A percentile compares a stretch with the other conserved stretches of the same genome.
phyloP scores from a whole-genome alignment of 37 sponge, comb jelly and placozoan species.

The Theonella swinhoei region DNA sequence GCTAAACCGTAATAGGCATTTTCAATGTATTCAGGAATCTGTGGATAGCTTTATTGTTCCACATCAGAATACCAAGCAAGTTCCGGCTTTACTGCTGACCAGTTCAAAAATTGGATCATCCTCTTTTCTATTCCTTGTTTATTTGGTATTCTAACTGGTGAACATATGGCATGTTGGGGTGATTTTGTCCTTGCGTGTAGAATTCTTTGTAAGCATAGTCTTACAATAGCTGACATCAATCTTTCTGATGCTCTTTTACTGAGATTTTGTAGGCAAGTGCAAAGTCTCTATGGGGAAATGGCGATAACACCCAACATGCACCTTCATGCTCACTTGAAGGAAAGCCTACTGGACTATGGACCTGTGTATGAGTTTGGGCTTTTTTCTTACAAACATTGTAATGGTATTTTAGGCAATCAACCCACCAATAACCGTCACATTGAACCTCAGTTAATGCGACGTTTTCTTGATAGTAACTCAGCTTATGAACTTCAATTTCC shows the following conservation, averaged over 20 bases:
- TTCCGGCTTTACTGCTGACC: conserved; percentile 58
- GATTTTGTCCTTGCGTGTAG: conserved; percentile 59
- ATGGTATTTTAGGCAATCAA: conserved; percentile 37
- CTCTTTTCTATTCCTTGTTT: conserved; percentile 39
- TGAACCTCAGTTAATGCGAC: conserved; percentile 8
- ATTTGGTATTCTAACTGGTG: conserved; percentile 25
- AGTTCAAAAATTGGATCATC: conserved; percentile 58
- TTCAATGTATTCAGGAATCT: neutral
- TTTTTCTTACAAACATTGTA: conserved; percentile 47
- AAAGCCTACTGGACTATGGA: conserved; percentile 39
- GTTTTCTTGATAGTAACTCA: neutral
- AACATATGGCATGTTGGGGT: conserved; percentile 55
- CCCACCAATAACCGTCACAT: conserved; percentile 35
- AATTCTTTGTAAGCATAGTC: conserved; percentile 12
- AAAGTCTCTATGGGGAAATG: conserved; percentile 25
- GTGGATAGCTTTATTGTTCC: conserved; percentile 40
- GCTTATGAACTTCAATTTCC: neutral
- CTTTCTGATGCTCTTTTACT: conserved; percentile 44
- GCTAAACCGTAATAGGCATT: neutral
- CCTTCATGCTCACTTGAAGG: conserved; percentile 36
- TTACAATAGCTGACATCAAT: neutral
- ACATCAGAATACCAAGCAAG: conserved; percentile 6
- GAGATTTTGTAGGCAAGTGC: conserved; percentile 34
- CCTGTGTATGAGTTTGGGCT: conserved; percentile 36
- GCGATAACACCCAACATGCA: conserved; percentile 58